Base-by-base conservation (phyloP, 2,797 vertebrate species). In the Sebastes glaucus region DNA sequence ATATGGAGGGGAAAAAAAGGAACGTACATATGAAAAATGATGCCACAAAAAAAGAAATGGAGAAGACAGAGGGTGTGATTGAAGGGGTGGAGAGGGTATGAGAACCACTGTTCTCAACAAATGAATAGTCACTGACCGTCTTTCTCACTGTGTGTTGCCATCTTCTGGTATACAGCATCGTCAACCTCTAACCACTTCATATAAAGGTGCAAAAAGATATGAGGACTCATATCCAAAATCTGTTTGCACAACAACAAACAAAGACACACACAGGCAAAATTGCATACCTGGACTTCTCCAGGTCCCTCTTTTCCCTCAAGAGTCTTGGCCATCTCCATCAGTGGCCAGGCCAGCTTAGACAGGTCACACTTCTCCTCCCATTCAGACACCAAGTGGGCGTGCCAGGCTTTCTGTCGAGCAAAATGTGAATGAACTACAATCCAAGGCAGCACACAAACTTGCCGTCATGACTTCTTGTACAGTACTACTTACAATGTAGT, bases 241-340 rank as follows among this genome's bases (percentile, higher is more conserved):
- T 20, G 25, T 60, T 67, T 68, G 25, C 22, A 68, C 22, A 69
- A 77, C 22, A n/a, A 59, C 2, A 79, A 62, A 65, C 33, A 23
- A 72, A 62, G 4, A 49, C 11, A 62, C 1, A 28, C 10, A 32
- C 5, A 27, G 49, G 10, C 70, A 55, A 74, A 74, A 28, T 16
- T 25, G 63, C 28, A 35, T 55, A 94, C 95, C 90, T 92, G 87
- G 53, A 95, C 74, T 16, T 92, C 70, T 73, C 95, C 95, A 6
- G 92, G 83, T 71, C 95, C 95, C 25, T 96, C 94, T 59, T 74
- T 86, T 23, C 65, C 81, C 80, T 95, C 95, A 25, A 96, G 68
- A 1, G 10, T 59, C 66, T 83, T 92, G 46, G 94, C 94, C 20
- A 94, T 80, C 63, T 94, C 91, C 93, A 96, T 94, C 62, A 96